Percentiles rank a stretch among this genome's conserved stretches.
These are phyloP conservation scores for Drosophila peninsularis DNA, from an alignment of 2,888 invertebrate genomes.

Conservation along the genomic window DNA sequence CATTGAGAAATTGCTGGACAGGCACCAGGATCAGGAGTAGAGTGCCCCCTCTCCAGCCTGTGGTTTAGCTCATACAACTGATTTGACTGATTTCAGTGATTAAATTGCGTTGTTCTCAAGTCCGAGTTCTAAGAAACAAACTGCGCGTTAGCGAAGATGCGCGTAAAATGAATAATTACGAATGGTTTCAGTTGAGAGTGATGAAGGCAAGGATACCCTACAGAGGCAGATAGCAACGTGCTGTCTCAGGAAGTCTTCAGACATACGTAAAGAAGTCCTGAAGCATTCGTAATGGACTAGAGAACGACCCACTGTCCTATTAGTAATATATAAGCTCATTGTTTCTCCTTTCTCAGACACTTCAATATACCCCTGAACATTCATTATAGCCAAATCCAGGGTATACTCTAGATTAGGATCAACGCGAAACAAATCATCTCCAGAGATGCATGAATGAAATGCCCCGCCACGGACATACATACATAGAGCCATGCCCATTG, in stretches of 20 bases:
- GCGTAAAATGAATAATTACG: slow-evolving; percentile 7
- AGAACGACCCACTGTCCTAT: not conserved
- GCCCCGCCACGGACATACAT: slow-evolving; percentile 33
- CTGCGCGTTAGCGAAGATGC: slow-evolving; percentile 53
- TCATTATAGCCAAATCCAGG: not conserved
- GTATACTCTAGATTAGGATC: slow-evolving; percentile 39
- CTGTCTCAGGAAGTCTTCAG: too few species aligned
- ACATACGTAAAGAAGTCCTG: not conserved
- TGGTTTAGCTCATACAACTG: slow-evolving; percentile 41
- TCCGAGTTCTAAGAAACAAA: slow-evolving; percentile 57
- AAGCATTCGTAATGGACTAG: not conserved
- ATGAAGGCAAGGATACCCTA: not conserved
- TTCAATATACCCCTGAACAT: not conserved
- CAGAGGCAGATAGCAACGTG: not conserved
- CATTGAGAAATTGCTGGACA: slow-evolving; percentile 72
- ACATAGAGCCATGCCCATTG: slow-evolving; percentile 39
- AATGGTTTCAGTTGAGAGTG: not conserved
- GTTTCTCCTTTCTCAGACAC: not conserved
- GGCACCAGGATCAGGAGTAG: slow-evolving; percentile 42
- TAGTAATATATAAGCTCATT: not conserved
- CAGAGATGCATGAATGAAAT: slow-evolving; percentile 52
- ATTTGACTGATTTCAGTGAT: slow-evolving; percentile 61
- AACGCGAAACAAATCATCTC: slow-evolving; percentile 45
- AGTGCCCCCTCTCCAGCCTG: slow-evolving; percentile 23
- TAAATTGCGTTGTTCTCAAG: slow-evolving; percentile 52